Conservation (phyloP, 2,888 invertebrate genomes). For the Lasioglossum lativentre region DNA sequence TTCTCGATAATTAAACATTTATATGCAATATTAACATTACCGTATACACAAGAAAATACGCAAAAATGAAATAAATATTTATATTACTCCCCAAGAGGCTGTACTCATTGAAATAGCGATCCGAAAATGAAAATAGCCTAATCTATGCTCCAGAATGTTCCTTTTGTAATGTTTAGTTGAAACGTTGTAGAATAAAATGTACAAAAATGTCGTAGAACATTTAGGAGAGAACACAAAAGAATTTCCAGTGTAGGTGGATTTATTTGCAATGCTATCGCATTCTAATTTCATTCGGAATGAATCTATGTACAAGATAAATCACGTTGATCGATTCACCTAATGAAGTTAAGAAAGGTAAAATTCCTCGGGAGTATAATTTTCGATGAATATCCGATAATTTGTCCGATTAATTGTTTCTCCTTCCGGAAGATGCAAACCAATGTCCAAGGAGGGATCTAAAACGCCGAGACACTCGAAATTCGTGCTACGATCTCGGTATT, state of each 20-base stretch:
- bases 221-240: too few relatives aligned
- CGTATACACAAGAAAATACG: not conserved
- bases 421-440: not conserved
- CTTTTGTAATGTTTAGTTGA: not conserved
- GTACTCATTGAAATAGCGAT: not conserved
- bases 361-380: too few relatives aligned
- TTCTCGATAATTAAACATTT: not conserved
- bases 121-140: not conserved
- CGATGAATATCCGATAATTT: too few relatives aligned
- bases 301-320: too few relatives aligned
- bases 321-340: too few relatives aligned
- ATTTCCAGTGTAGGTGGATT: too few relatives aligned
- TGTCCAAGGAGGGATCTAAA: not conserved
- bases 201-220: not conserved
- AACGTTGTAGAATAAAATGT: not conserved
- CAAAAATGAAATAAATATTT: not conserved
- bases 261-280: too few relatives aligned
- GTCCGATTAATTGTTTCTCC: not conserved
- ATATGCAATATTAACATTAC: not conserved
- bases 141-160: not conserved
- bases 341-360: too few relatives aligned
- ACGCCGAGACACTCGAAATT: not conserved
- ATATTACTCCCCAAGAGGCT: not conserved
- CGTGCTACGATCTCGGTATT: conserved; percentile 13
- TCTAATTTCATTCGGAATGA: too few relatives aligned